Conservation (phyloP, 2,797 vertebrate genomes). For the Carduelis carduelis region DNA sequence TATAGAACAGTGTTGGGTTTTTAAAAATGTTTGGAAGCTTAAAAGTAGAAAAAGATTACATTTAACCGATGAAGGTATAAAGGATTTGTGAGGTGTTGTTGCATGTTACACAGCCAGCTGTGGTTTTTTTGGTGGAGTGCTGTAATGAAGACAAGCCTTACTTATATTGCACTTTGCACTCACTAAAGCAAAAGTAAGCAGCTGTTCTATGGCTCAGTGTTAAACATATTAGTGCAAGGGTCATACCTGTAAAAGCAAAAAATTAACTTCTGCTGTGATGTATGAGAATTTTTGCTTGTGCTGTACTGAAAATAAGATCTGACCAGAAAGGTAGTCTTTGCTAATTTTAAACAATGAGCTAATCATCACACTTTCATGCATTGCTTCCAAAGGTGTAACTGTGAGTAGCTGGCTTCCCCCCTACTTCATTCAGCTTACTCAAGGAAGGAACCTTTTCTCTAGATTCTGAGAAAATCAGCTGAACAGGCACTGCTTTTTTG, state of each 20-base stretch:
- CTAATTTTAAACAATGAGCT: not conserved
- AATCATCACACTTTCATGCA: not conserved
- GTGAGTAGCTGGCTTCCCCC: not conserved
- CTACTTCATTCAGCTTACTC: not conserved
- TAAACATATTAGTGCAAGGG: constrained; percentile 53
- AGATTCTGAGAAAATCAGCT: not conserved
- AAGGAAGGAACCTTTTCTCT: not conserved
- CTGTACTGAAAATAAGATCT: not conserved
- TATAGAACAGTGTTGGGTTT: not conserved
- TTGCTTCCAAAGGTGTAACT: not conserved
- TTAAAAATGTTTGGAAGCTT: not conserved
- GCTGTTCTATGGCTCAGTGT: constrained; percentile 20
- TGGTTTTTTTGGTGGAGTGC: not conserved
- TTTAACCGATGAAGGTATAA: not conserved
- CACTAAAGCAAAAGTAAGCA: not conserved
- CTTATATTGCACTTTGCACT: not conserved
- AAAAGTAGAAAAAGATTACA: not conserved
- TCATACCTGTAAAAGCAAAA: constrained; percentile 34
- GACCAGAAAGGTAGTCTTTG: not conserved
- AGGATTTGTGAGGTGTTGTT: not conserved
- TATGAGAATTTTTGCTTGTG: not conserved
- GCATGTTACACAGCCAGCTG: not conserved
- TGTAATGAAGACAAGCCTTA: not conserved
- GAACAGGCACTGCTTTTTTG: not conserved
- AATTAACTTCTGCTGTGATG: not conserved